These are phyloP conservation scores for Halcyon chelicuti DNA, from an alignment of 2,797 vertebrate genomes.

Conservation along the genomic window DNA sequence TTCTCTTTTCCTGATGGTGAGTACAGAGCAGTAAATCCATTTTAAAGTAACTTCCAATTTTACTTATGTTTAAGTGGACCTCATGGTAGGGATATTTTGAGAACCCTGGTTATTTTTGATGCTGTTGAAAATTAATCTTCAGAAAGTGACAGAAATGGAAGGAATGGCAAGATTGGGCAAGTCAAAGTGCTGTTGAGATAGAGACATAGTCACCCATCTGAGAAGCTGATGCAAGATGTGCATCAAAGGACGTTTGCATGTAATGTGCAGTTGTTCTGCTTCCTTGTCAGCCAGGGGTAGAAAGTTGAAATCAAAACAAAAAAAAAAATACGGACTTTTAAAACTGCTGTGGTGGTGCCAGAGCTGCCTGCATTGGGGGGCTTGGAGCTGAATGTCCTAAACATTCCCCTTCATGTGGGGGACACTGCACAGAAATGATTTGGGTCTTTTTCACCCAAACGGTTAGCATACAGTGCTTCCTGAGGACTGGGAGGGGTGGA, in stretches of 20 bases:
- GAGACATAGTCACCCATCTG: not conserved
- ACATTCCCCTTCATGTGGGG: not conserved
- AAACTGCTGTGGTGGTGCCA: not conserved
- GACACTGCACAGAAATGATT: not conserved
- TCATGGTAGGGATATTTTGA: not conserved
- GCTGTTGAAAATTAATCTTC: not conserved
- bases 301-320: not conserved
- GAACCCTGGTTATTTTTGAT: not conserved
- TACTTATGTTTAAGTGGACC: not conserved
- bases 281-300: not conserved
- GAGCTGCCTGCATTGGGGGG: not conserved
- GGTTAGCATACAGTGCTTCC: not conserved
- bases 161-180: not conserved
- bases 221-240: not conserved
- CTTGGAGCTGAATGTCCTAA: not conserved
- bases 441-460: no score
- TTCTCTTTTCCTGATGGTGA: conserved; percentile 94
- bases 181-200: not conserved
- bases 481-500: not conserved
- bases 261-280: accelerated
- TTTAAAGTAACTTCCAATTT: not conserved
- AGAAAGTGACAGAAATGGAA: not conserved
- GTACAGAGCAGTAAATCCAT: conserved; percentile 37
- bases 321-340: not conserved
- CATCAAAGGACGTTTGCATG: not conserved